Base-by-base conservation (phyloP, 2,797 vertebrate genomes). In the Tympanoctomys barrerae region DNA sequence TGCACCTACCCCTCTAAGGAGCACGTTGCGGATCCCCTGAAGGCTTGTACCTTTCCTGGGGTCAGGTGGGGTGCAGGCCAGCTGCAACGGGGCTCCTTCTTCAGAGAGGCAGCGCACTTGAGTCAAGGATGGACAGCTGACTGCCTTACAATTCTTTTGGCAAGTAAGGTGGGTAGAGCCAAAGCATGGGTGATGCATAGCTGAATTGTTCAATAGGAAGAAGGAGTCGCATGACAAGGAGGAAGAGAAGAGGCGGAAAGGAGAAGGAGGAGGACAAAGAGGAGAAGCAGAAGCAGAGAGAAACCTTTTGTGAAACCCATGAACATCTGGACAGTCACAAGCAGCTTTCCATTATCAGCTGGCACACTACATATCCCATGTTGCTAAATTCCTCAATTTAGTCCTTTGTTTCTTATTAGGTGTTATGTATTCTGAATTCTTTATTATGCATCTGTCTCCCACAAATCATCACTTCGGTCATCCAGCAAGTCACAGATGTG, bases 381-480 rank as follows among this genome's bases (percentile, higher is more conserved):
- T 68, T 89, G 18, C 70, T 66, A 93, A 87, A 33, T 66, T 83
- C 86, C 88, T 87, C 89, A 91, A 70, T 90, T 91, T 86, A 90
- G 79, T 81, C 22, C 26, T 62, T 90, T 31, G 46, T 86, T 89
- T 94, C 73, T 88, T 64, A 91, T 86, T 81, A 83, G 84, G 83
- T 88, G 70, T 71, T 52, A 92, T 93, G 93, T 95, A 88, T 83
- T 94, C 90, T 91, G 89, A 95, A 83, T 87, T 83, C 84, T 80
- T 94, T 77, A 80, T 79, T 86, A 84, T 86, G 81, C 31, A 57
- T 90, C 70, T 36, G 36, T 90, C 68, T 82, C 80, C 70, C 57
- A 93, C 86, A 96, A 94, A 96, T 94, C 88, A 97, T 91, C 75
- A 79, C 81, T 16, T 66, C 88, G 79, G 66, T 82, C 89, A 89